A percentile compares a stretch with the other conserved stretches of the same genome.
These are phyloP conservation scores for Micromys minutus DNA, from an alignment of 2,113 vertebrate genomes.

Conservation along the genomic window DNA sequence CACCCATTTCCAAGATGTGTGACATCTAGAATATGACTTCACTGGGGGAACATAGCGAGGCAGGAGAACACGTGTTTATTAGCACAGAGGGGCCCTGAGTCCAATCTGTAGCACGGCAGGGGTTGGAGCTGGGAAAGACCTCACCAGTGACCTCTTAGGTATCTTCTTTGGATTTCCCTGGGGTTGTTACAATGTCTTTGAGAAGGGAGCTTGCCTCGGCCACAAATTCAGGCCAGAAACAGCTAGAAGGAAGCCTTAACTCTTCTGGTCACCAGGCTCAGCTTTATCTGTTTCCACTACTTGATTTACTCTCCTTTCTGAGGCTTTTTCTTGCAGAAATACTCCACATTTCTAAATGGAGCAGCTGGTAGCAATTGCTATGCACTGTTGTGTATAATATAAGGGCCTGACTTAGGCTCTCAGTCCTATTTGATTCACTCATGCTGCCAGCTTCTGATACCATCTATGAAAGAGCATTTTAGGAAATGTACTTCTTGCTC, in stretches of 20 bases:
- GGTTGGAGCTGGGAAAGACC: background rate
- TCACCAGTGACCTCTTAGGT: slow-evolving; percentile 35
- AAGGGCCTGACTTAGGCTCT: background rate
- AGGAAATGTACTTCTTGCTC: background rate
- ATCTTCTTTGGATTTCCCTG: background rate
- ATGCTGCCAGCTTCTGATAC: background rate
- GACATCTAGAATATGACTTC: slow-evolving; percentile 22
- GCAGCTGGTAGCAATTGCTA: background rate
- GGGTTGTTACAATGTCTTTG: slow-evolving; percentile 25
- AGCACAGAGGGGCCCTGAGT: background rate
- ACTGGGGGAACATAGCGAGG: background rate
- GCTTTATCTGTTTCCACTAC: background rate
- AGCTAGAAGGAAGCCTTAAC: background rate
- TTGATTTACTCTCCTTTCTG: background rate
- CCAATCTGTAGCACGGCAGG: background rate
- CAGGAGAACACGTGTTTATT: background rate
- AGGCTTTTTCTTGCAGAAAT: background rate
- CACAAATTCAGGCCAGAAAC: slow-evolving; percentile 11
- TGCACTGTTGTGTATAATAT: background rate
- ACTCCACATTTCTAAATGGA: background rate
- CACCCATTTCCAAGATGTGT: background rate
- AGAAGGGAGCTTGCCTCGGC: background rate
- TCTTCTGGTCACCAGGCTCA: background rate
- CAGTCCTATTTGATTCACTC: background rate
- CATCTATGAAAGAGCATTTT: background rate